These are phyloP conservation scores for Steatocranus sp. DNA, from an alignment of 2,797 vertebrate species.

Conservation along the genomic window DNA sequence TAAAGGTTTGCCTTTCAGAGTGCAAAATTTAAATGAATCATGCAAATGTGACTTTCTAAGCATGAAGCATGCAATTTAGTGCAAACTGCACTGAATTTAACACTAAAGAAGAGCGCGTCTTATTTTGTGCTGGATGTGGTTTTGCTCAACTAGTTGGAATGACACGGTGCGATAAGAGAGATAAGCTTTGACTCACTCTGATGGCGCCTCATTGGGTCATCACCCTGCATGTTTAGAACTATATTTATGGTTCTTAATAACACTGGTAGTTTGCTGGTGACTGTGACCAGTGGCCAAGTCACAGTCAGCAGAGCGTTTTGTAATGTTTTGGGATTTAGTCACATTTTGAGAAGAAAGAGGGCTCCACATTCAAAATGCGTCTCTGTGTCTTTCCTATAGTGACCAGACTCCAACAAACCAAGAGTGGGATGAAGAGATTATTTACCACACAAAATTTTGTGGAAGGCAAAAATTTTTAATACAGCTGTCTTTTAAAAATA, in stretches of 20 bases:
- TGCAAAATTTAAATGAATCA: neutral
- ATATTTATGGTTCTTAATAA: neutral
- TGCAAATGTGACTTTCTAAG: rapidly evolving
- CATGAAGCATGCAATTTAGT: neutral
- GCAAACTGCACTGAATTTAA: neutral
- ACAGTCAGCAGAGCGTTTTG: neutral
- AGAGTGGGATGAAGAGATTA: neutral
- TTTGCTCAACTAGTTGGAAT: neutral
- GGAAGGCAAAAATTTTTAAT: neutral
- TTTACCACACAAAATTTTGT: neutral
- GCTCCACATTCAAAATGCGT: neutral
- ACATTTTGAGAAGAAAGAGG: neutral
- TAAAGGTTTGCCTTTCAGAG: neutral
- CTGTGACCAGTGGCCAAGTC: neutral
- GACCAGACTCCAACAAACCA: neutral
- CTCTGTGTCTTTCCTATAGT: neutral
- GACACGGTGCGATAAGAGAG: rapidly evolving
- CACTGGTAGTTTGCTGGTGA: neutral
- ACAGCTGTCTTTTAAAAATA: neutral
- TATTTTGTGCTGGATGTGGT: neutral
- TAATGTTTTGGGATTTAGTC: neutral
- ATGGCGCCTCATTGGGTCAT: neutral
- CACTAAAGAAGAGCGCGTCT: neutral
- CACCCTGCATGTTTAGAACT: neutral
- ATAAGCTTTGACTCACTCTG: neutral